Evolutionary conservation across 2,888 invertebrate species (phyloP).

Genomic region (Cephus nigrinus): DNA sequence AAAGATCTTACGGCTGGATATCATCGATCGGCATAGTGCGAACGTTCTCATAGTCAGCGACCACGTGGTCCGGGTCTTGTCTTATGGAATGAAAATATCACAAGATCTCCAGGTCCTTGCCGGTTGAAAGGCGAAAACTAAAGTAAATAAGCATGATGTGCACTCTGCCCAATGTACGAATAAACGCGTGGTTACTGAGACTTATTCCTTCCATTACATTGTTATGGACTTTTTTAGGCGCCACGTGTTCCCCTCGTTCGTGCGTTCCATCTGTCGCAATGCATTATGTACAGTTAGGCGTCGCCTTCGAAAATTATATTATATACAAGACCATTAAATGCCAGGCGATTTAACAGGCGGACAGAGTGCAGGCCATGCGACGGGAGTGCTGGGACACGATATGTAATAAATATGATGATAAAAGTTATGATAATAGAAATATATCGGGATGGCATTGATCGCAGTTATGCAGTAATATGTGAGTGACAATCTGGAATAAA

Average conservation of each 20-base stretch:
- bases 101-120: slow-evolving; percentile 32
- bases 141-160: slow-evolving; percentile 50
- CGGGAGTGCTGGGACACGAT: slow-evolving; percentile 40
- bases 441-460: slow-evolving; percentile 44
- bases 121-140: slow-evolving; percentile 40
- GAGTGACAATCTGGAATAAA: slow-evolving; percentile 64
- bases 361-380: slow-evolving; percentile 52
- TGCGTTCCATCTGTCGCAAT: too few species aligned
- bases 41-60: too few species aligned
- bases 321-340: too few species aligned
- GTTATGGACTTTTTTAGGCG: too few species aligned
- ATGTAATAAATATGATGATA: slow-evolving; percentile 44
- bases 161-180: slow-evolving; percentile 45
- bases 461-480: slow-evolving; percentile 52
- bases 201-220: background rate
- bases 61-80: too few species aligned
- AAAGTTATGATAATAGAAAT: slow-evolving; percentile 48
- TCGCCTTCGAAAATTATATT: too few species aligned
- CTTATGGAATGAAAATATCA: too few species aligned
- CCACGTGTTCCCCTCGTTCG: too few species aligned
- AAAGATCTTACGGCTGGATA: too few species aligned
- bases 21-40: too few species aligned
- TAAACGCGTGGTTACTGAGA: background rate
- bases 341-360: slow-evolving; percentile 22
- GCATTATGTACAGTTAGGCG: too few species aligned